Evolutionary conservation across 2,888 invertebrate genomes (phyloP).

Genomic region (Mechanitis messenoides): DNA sequence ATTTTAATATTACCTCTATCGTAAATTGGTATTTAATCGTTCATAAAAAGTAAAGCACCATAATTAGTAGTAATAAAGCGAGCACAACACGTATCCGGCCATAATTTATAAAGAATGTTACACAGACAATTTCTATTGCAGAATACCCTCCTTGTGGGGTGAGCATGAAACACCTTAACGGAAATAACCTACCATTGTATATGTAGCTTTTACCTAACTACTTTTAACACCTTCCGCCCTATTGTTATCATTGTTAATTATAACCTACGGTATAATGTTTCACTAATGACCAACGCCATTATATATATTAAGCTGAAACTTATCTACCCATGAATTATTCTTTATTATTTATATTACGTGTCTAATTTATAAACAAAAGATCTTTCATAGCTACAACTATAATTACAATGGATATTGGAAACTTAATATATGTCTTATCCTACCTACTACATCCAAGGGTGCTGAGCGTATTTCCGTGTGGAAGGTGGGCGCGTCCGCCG

Average conservation of each 20-base stretch:
- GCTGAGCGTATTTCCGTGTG: constrained; percentile 81
- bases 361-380: no score
- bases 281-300: constrained; percentile 4
- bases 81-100: background rate
- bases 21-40: background rate
- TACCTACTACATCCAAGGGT: constrained; percentile 84
- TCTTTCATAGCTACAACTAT: no score
- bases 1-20: background rate
- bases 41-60: constrained; percentile 1
- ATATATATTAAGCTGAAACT: no score
- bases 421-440: constrained; percentile 43
- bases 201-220: constrained; percentile 2
- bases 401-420: no score
- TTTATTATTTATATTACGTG: no score
- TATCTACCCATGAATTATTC: no score
- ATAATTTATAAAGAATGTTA: background rate
- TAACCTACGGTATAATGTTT: constrained; percentile 5
- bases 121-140: constrained; percentile 1
- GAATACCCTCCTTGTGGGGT: background rate
- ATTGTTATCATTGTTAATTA: constrained; percentile 8
- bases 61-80: constrained; percentile 2
- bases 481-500: constrained; percentile 84
- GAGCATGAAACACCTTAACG: background rate
- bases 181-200: constrained; percentile 3
- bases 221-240: constrained; percentile 3